Conservation (phyloP, 2,797 vertebrate species). For the Parambassis ranga region DNA sequence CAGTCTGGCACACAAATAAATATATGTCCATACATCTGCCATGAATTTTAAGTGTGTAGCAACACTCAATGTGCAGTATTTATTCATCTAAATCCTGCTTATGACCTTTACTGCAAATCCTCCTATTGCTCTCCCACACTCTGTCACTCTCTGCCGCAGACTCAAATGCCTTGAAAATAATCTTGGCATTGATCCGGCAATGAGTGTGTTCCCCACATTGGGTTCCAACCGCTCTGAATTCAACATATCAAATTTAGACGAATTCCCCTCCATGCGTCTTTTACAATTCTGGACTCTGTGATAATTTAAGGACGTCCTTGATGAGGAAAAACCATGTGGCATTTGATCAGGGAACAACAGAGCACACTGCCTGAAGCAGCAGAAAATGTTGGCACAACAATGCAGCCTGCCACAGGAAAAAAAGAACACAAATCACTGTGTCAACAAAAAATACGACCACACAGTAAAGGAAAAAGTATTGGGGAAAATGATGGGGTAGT, state of each 20-base stretch:
- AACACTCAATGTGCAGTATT: neutral
- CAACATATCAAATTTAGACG: neutral
- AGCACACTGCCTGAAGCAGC: neutral
- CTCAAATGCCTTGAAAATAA: neutral
- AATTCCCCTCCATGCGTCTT: neutral
- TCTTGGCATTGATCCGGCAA: neutral
- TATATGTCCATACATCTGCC: neutral
- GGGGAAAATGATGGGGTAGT: neutral
- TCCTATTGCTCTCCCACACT: neutral
- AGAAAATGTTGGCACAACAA: conserved; percentile 15
- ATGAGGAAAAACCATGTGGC: neutral
- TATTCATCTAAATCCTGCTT: conserved; percentile 2
- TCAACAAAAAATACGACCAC: conserved; percentile 6
- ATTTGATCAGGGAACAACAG: conserved; percentile 11
- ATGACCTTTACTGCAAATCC: conserved; percentile 18
- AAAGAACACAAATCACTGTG: neutral
- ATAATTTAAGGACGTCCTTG: neutral
- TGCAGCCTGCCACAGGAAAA: neutral
- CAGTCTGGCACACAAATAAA: too few relatives aligned
- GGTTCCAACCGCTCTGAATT: neutral
- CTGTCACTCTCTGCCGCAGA: neutral
- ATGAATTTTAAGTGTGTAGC: too few relatives aligned
- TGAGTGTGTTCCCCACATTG: neutral
- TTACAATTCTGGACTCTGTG: neutral
- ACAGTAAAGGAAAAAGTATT: neutral